These are phyloP conservation scores for Timema cristinae DNA, from an alignment of 2,888 invertebrate genomes.

Conservation along the genomic window DNA sequence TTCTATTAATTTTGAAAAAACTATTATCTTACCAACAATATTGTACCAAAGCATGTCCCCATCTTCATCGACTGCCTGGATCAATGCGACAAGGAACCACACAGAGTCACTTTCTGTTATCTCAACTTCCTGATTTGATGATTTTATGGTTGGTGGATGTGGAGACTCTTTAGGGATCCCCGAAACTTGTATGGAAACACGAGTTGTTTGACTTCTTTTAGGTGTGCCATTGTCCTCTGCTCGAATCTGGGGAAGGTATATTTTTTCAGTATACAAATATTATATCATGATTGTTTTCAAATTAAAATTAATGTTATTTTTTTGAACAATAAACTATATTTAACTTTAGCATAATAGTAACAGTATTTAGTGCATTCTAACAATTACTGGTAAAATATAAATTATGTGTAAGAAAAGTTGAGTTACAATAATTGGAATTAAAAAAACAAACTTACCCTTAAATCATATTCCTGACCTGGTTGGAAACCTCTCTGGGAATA, in stretches of 20 bases:
- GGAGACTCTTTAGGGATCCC: slow-evolving; percentile 56
- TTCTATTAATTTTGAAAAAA: slow-evolving; percentile 31
- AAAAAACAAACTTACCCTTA: slow-evolving; percentile 52
- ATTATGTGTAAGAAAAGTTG: not conserved
- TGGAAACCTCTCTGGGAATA: slow-evolving; percentile 69
- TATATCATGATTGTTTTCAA: too few relatives aligned
- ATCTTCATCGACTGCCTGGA: slow-evolving; percentile 83
- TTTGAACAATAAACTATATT: too few relatives aligned
- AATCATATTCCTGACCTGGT: slow-evolving; percentile 62
- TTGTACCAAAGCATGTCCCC: slow-evolving; percentile 86
- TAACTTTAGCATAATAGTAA: too few relatives aligned
- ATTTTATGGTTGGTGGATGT: slow-evolving; percentile 59
- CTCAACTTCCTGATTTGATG: slow-evolving; percentile 62
- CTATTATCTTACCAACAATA: slow-evolving; percentile 65
- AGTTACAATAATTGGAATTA: not conserved
- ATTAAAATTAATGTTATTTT: too few relatives aligned
- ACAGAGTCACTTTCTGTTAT: slow-evolving; percentile 82
- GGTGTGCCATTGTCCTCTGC: slow-evolving; percentile 78
- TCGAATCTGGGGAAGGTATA: slow-evolving; percentile 54
- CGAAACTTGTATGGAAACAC: slow-evolving; percentile 66
- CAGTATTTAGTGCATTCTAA: too few relatives aligned
- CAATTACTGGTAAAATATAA: too few relatives aligned
- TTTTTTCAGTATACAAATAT: too few relatives aligned
- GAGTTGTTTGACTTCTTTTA: slow-evolving; percentile 67
- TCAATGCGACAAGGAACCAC: slow-evolving; percentile 78